phyloP scores from a whole-genome alignment of 1,140 invertebrate species.

The Hylaeus anthracinus region DNA sequence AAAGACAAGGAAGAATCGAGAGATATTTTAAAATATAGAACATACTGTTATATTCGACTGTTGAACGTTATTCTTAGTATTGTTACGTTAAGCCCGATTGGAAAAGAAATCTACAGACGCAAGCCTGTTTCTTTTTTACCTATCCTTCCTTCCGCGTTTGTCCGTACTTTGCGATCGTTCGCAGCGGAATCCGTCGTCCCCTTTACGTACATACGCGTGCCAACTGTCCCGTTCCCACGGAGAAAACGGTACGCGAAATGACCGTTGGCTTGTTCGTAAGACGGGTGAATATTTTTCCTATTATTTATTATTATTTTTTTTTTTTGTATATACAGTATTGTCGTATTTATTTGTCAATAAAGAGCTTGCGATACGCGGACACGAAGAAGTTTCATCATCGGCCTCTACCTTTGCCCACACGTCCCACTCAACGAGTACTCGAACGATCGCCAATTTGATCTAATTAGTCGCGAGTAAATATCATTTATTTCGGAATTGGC shows the following conservation, averaged over 20 bases:
- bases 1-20: conserved; percentile 22
- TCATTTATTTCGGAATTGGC: background rate
- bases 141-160: background rate
- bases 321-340: conserved; percentile 50
- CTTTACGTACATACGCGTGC: background rate
- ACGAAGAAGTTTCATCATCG: conserved; percentile 9
- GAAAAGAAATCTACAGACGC: conserved; percentile 15
- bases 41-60: conserved; percentile 37
- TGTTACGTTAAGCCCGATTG: conserved; percentile 39
- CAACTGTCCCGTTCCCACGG: background rate
- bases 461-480: background rate
- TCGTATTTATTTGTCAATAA: conserved; percentile 59
- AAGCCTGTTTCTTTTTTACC: background rate
- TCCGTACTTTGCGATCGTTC: background rate
- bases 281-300: conserved; percentile 38
- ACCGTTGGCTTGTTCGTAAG: conserved; percentile 10
- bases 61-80: conserved; percentile 34
- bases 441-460: background rate
- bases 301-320: conserved; percentile 41
- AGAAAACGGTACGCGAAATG: background rate
- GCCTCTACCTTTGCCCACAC: background rate
- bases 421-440: background rate
- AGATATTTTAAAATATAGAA: conserved; percentile 32
- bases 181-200: background rate
- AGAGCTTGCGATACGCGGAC: conserved; percentile 48